Evolutionary conservation across 2,797 vertebrate species (phyloP).

Genomic region (Schizopygopsis pylzovi): DNA sequence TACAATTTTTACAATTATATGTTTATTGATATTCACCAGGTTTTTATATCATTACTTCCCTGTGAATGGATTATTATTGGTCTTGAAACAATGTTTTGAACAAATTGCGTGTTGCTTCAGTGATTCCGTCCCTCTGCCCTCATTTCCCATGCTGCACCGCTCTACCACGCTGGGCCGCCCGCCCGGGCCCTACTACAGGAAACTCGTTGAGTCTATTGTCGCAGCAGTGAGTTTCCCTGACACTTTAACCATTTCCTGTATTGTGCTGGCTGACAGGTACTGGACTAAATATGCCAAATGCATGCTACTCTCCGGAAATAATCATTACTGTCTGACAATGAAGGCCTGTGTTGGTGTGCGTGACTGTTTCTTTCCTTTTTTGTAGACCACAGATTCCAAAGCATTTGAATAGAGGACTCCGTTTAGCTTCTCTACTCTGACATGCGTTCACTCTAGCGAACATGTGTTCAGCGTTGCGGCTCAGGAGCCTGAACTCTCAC

Average conservation of each 20-base stretch:
- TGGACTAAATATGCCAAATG: conserved; percentile 65
- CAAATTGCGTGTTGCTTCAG: neutral
- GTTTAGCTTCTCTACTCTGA: neutral
- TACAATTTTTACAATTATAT: too few species aligned
- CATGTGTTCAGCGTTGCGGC: neutral
- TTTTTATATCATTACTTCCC: neutral
- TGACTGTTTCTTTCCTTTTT: conserved; percentile 29
- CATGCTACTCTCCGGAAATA: conserved; percentile 77
- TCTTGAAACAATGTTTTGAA: neutral
- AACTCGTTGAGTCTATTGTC: conserved; percentile 78
- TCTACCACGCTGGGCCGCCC: conserved; percentile 18
- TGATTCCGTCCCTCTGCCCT: neutral
- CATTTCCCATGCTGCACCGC: neutral
- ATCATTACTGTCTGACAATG: conserved; percentile 45
- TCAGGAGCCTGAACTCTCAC: conserved; percentile 34
- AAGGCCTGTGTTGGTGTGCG: conserved; percentile 21
- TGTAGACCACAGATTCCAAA: neutral
- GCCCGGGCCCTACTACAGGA: conserved; percentile 69
- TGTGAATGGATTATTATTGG: neutral
- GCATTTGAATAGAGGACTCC: conserved; percentile 4
- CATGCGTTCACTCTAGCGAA: neutral
- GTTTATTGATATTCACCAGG: neutral
- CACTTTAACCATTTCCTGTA: conserved; percentile 76
- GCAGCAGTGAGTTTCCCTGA: conserved; percentile 69
- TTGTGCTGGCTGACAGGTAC: conserved; percentile 63